These are phyloP conservation scores for Lepidocyrtoides sp. DNA, from an alignment of 2,888 invertebrate species.

Conservation along the genomic window DNA sequence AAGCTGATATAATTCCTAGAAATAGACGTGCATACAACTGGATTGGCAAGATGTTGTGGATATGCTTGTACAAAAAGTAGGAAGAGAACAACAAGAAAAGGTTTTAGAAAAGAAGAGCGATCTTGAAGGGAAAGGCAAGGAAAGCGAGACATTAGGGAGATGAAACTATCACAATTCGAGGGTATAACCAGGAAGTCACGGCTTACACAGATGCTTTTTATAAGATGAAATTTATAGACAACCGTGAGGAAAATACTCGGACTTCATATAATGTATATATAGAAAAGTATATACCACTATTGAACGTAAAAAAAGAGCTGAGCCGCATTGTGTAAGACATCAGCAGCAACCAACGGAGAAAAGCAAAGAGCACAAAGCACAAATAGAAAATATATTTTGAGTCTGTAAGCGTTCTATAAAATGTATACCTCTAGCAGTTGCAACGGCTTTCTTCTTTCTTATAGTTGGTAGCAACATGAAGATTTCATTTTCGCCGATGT, in stretches of 20 bases:
- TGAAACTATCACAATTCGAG: slow-evolving; percentile 48
- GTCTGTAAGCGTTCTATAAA: background rate
- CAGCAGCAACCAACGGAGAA: background rate
- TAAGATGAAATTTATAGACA: slow-evolving; percentile 51
- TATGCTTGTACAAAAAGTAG: background rate
- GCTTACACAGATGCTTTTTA: slow-evolving; percentile 53
- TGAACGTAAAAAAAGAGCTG: background rate
- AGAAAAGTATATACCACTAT: background rate
- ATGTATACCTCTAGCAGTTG: no score
- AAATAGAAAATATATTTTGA: background rate
- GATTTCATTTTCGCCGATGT: slow-evolving; percentile 47
- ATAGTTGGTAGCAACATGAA: slow-evolving; percentile 1
- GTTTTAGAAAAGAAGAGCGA: slow-evolving; percentile 18
- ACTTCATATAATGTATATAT: background rate
- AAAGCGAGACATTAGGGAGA: slow-evolving; percentile 62
- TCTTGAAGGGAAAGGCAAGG: slow-evolving; percentile 4
- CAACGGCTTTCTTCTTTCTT: no score
- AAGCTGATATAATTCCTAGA: no score
- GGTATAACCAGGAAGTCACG: slow-evolving; percentile 48
- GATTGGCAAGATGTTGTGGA: slow-evolving; percentile 6
- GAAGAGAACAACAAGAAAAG: background rate
- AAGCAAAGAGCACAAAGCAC: background rate
- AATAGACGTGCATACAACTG: background rate
- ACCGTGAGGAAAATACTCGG: background rate
- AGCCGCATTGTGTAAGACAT: background rate